Percentiles rank a stretch among this genome's conserved stretches.
Evolutionary conservation across 2,888 invertebrate genomes (phyloP).

Genomic region (Pollenia amentaria): DNA sequence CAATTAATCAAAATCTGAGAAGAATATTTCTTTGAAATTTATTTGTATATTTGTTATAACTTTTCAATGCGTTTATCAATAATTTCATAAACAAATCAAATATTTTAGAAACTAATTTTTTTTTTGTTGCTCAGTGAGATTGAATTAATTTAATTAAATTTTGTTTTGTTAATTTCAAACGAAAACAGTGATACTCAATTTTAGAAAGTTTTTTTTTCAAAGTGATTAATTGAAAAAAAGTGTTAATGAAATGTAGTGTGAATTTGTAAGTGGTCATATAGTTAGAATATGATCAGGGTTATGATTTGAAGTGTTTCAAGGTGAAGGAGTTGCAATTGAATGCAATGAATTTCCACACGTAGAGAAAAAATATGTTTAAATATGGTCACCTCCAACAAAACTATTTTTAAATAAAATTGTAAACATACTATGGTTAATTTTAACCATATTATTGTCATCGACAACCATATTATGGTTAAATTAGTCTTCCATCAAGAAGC

Average conservation of each 20-base stretch:
- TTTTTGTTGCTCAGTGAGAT: neutral
- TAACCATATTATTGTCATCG: no score
- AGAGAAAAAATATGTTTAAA: no score
- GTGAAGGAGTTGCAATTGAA: neutral
- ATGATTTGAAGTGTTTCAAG: neutral
- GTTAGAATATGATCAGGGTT: neutral
- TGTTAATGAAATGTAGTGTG: conserved; percentile 44
- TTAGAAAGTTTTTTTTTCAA: neutral
- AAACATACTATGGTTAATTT: no score
- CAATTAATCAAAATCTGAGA: conserved; percentile 42
- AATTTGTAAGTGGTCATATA: conserved; percentile 1
- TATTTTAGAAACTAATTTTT: neutral
- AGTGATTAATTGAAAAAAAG: conserved; percentile 40
- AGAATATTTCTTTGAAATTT: conserved; percentile 18
- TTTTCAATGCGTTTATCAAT: conserved; percentile 15
- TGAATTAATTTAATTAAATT: conserved; percentile 17
- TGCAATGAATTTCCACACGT: no score
- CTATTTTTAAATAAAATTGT: no score
- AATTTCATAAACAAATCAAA: conserved; percentile 10
- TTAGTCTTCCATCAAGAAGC: no score
- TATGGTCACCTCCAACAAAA: no score
- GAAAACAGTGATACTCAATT: conserved; percentile 10
- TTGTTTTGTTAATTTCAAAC: neutral
- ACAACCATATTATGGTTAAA: no score
- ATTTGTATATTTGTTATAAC: conserved; percentile 32